phyloP scores from a whole-genome alignment of 2,888 invertebrate species.

The Drosophila gaucha region DNA sequence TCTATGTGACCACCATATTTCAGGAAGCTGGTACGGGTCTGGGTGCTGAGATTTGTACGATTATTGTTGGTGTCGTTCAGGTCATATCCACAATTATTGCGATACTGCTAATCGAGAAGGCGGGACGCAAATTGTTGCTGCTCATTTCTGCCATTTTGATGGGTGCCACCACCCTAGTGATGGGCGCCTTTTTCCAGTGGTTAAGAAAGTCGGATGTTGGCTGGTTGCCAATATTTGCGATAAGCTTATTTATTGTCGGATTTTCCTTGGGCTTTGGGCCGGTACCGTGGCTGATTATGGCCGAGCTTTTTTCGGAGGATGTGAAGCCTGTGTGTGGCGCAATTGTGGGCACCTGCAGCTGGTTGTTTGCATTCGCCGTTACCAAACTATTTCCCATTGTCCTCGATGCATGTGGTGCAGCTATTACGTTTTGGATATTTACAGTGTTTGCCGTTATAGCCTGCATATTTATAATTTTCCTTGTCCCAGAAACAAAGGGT shows the following conservation, averaged over 20 bases:
- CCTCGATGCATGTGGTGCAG: conserved; percentile 86
- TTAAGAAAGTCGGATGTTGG: conserved; percentile 84
- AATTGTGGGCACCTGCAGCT: conserved; percentile 91
- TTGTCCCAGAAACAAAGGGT: conserved; percentile 86
- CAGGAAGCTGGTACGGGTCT: conserved; percentile 32
- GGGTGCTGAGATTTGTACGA: conserved; percentile 87
- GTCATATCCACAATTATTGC: conserved; percentile 87
- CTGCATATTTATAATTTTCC: conserved; percentile 87
- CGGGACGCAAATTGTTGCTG: conserved; percentile 91
- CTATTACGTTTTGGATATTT: conserved; percentile 90
- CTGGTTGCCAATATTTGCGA: conserved; percentile 90
- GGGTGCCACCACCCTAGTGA: conserved; percentile 87
- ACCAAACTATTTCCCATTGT: conserved; percentile 89
- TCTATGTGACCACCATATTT: conserved; percentile 91
- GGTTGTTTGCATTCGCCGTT: conserved; percentile 91
- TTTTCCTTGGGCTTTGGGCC: conserved; percentile 94
- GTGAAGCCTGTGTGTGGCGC: conserved; percentile 91
- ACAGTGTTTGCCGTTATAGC: conserved; percentile 87
- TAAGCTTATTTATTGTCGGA: conserved; percentile 90
- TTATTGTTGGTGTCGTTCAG: conserved; percentile 92
- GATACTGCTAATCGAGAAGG: conserved; percentile 90
- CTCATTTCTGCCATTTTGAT: conserved; percentile 89
- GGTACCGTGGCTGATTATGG: conserved; percentile 89
- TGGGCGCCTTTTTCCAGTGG: conserved; percentile 88
- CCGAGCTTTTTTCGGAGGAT: conserved; percentile 91